Percentiles rank a stretch among this genome's conserved stretches.
Evolutionary conservation across 2,888 invertebrate species (phyloP).

Genomic region (Amphipyra tragopoginis): DNA sequence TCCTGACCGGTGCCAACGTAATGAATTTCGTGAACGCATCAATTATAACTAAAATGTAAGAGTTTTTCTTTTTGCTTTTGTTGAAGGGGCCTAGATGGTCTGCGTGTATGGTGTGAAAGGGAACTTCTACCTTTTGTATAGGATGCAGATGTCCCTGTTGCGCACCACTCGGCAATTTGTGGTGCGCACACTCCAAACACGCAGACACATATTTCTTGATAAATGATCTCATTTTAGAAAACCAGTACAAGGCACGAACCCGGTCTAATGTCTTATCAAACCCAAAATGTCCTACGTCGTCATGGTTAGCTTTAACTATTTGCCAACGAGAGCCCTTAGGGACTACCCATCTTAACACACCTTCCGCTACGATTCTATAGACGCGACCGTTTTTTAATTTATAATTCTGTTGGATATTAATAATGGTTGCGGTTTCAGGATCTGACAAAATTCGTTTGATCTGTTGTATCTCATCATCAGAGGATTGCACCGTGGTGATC

Average conservation of each 20-base stretch:
- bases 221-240: constrained; percentile 13
- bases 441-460: constrained; percentile 37
- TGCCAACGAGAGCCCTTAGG: constrained; percentile 54
- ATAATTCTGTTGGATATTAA: constrained; percentile 49
- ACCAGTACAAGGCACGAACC: constrained; percentile 17
- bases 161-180: neutral
- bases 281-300: constrained; percentile 52
- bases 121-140: neutral
- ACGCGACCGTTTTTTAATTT: constrained; percentile 41
- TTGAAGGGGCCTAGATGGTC: constrained; percentile 6
- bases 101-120: constrained; percentile 9
- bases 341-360: constrained; percentile 53
- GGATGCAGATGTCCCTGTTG: constrained; percentile 9
- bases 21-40: constrained; percentile 8
- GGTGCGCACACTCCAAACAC: constrained; percentile 16
- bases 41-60: constrained; percentile 4
- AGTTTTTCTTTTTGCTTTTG: constrained; percentile 2
- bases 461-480: constrained; percentile 44
- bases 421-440: constrained; percentile 2
- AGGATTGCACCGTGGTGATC: constrained; percentile 40
- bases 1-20: neutral
- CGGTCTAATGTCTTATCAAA: constrained; percentile 46
- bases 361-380: constrained; percentile 12
- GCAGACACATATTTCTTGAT: constrained; percentile 22
- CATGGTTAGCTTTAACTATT: constrained; percentile 48